Base-by-base conservation (phyloP, 2,888 invertebrate species). In the Dynastes maya region DNA sequence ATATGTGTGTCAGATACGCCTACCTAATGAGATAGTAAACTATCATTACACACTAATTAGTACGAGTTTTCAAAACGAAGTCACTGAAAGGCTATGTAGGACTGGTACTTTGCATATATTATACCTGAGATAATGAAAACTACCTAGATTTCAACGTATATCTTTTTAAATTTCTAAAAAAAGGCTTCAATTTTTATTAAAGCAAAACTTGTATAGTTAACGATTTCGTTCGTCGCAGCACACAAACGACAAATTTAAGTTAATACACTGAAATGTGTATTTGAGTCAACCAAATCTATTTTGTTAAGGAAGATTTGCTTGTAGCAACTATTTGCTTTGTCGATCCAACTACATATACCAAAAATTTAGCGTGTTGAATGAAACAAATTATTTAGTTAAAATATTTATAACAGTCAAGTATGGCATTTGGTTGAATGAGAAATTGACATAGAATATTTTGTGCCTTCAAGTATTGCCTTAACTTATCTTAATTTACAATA, bases 31-130 rank as follows among this genome's bases (percentile, higher is more conserved):
- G 72, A 74, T 74, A 61, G 27, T 45, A 74, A 16, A 29, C 40
- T 74, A 74, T 74, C 61, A 74, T 74, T 74, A 74, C 61, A 74
- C 27, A 22, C 72, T 74, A 74, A 74, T 74, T 74, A 74, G 72
- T 61, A 63, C 61, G 29, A 74, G 61, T 74, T 74, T 74, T 61
- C n/a, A 27, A 74, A 74, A 61, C 16, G 49, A 16, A 61, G 61
- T 45, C 45, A 61, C 63, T 61, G 45, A 61, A 51, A 74, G 61
- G 61, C 40, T 61, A 63, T 74, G 61, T 74, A 61, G 55, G 61
- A 37, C 45, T 40, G 61, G 61, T 45, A 63, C 45, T 45, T 22
- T 63, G 40, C 58, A 40, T 72, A 58, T 58, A 74, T 74, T 61
- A 68, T 61, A 61, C 16, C 13, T 40, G 45, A 74, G 61, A 55